Conservation (phyloP, 2,113 vertebrate species). For the Festucalex cinctus region DNA sequence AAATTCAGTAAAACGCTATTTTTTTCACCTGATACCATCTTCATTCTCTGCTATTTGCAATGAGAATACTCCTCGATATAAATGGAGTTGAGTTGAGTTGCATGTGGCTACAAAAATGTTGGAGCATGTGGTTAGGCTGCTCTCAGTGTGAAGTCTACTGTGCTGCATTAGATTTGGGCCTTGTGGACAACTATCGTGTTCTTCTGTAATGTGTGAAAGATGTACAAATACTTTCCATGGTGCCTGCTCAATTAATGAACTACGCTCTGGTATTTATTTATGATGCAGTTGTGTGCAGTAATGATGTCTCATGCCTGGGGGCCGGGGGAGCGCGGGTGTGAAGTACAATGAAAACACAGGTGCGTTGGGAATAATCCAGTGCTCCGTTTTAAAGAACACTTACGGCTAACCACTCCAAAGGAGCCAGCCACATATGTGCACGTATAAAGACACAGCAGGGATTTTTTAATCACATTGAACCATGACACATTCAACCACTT, state of each 20-base stretch:
- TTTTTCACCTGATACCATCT: no score
- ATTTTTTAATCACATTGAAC: neutral
- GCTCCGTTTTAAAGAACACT: neutral
- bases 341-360: neutral
- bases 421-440: neutral
- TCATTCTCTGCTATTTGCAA: no score
- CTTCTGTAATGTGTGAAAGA: neutral
- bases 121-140: no score
- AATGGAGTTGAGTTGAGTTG: no score
- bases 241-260: neutral
- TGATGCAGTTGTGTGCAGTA: neutral
- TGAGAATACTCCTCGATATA: no score
- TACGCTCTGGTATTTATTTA: neutral
- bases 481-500: neutral
- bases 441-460: neutral
- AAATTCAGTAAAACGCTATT: no score
- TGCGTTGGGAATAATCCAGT: neutral
- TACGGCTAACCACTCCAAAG: neutral
- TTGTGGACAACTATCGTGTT: neutral
- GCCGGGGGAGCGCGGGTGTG: neutral
- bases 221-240: neutral
- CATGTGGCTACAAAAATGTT: no score
- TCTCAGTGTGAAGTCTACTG: no score
- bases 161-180: neutral
- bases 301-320: neutral